These are phyloP conservation scores for Amphiduros pacificus DNA, from an alignment of 2,888 invertebrate genomes.

Conservation along the genomic window DNA sequence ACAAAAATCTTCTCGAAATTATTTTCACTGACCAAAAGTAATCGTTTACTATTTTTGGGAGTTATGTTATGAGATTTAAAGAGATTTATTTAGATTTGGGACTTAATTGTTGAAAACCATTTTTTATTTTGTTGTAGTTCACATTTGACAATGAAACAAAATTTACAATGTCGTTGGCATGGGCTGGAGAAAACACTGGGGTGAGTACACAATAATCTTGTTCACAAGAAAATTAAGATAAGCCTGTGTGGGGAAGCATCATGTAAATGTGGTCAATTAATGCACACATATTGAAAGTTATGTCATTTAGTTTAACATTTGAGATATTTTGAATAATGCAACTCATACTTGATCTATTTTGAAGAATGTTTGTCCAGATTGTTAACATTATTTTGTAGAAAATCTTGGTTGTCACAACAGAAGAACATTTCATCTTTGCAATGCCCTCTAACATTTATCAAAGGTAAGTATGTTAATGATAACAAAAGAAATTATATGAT, in stretches of 20 bases:
- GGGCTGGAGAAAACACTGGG: slow-evolving; percentile 18
- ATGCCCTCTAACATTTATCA: neutral
- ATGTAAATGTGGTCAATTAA: too few species aligned
- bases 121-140: slow-evolving; percentile 12
- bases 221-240: neutral
- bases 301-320: too few species aligned
- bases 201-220: slow-evolving; percentile 7
- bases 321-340: neutral
- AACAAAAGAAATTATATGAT: too few species aligned
- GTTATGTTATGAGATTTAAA: too few species aligned
- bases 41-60: too few species aligned
- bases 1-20: too few species aligned
- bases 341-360: neutral
- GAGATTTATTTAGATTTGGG: too few species aligned
- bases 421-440: neutral
- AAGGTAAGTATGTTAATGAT: slow-evolving; percentile 5
- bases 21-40: too few species aligned
- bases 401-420: slow-evolving; percentile 9
- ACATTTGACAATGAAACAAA: slow-evolving; percentile 18
- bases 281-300: neutral
- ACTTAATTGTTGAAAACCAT: too few species aligned
- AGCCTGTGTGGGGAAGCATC: neutral
- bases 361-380: neutral
- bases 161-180: slow-evolving; percentile 16
- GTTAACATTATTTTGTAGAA: slow-evolving; percentile 2